These are phyloP conservation scores for Drosophila baimaii DNA, from an alignment of 1,140 invertebrate species.

Conservation along the genomic window DNA sequence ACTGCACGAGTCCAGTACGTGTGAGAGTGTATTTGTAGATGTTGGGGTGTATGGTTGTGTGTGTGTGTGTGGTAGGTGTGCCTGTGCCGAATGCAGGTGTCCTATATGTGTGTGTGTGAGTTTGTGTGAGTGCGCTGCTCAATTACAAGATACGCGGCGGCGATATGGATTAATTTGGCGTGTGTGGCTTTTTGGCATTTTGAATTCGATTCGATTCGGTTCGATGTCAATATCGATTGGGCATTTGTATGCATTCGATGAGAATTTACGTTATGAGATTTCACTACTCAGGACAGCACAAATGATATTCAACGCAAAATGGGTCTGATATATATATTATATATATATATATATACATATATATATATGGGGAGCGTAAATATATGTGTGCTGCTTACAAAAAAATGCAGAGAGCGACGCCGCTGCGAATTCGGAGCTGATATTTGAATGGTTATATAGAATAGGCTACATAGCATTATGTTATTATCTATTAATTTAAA, in stretches of 20 bases:
- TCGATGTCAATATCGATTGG: slow-evolving; percentile 37
- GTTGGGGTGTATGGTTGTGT: slow-evolving; percentile 10
- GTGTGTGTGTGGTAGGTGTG: slow-evolving; percentile 22
- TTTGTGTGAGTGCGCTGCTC: slow-evolving; percentile 52
- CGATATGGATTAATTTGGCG: slow-evolving; percentile 57
- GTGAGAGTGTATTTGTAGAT: slow-evolving; percentile 27
- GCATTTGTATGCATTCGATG: slow-evolving; percentile 76
- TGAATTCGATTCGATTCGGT: slow-evolving; percentile 48
- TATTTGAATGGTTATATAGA: slow-evolving; percentile 31
- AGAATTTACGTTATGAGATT: slow-evolving; percentile 84
- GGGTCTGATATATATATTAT: slow-evolving; percentile 17
- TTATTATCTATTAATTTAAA: slow-evolving; percentile 23
- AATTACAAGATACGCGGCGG: slow-evolving; percentile 57
- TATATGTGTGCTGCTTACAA: slow-evolving; percentile 67
- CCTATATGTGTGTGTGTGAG: slow-evolving; percentile 12
- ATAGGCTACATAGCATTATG: slow-evolving; percentile 30
- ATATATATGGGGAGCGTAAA: slow-evolving; percentile 28
- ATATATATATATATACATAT: no score
- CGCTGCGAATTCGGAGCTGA: slow-evolving; percentile 31
- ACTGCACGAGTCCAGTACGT: slow-evolving; percentile 52
- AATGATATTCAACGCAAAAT: slow-evolving; percentile 64
- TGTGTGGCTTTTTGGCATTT: slow-evolving; percentile 58
- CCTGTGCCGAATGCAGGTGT: slow-evolving; percentile 34
- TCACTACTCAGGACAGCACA: slow-evolving; percentile 81
- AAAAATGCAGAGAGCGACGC: slow-evolving; percentile 21